Evolutionary conservation across 2,888 invertebrate genomes (phyloP), one percentile per base, ranked within the genome.

Genomic region (Rhyacophila evoluta): DNA sequence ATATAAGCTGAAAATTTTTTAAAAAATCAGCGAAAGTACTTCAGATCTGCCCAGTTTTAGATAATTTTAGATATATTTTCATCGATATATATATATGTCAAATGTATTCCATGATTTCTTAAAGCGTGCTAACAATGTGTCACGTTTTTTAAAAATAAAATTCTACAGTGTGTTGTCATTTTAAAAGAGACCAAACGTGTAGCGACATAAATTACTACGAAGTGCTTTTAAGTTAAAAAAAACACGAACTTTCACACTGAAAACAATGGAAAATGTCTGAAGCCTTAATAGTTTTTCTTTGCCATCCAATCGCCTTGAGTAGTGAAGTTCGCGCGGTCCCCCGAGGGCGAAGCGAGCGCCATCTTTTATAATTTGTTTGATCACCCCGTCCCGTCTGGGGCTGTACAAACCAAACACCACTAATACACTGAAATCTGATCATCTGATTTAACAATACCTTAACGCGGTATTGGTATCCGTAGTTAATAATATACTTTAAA

Each of bases 341-440:
- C 15, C n/a, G 70, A 28, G 75, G 39, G 27, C 15, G 25, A 38
- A n/a, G 28, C 75, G 37, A 55, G 79, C 84, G 84, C 84, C 85
- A 86, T 86, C 86, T 87, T 86, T 87, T 87, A 87, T 87, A 86
- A 87, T 87, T 74, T 86, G 86, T 86, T 86, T 86, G 86, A 87
- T 87, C 86, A 85, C 84, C 83, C 55, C 74, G 79, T 74, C 75
- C 67, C 28, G 77, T 55, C 55, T 55, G 55, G 55, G 55, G 55
- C 25, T 55, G 25, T 55, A 55, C 15, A 55, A 55, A 55, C 55
- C 55, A 55, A 55, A 55, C 55, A 55, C 19, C 41, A 41, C 41
- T 41, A 41, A 41, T 15, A 41, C 41, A 19, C 15, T 19, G 55
- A 55, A 15, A 19, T 19, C 25, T 19, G 55, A 2, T 55, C 10